phyloP scores from a whole-genome alignment of 2,113 vertebrate genomes.

The Burhinus oedicnemus region DNA sequence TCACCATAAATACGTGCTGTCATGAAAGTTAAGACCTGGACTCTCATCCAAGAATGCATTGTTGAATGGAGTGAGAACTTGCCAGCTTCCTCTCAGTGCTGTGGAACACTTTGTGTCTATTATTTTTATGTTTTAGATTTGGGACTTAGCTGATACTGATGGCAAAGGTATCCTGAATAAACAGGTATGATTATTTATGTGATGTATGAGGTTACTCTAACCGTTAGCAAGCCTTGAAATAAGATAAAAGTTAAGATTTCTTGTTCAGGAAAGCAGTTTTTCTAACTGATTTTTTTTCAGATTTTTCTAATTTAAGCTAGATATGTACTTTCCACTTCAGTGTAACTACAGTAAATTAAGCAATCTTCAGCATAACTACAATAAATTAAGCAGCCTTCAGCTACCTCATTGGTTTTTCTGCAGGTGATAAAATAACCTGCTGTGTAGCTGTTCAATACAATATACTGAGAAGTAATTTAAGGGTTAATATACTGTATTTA shows the following conservation, averaged over 20 bases:
- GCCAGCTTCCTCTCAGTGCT: not conserved
- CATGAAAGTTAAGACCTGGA: not conserved
- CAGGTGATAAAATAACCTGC: not conserved
- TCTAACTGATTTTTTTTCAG: not conserved
- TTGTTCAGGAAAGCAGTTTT: not conserved
- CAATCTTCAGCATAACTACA: not conserved
- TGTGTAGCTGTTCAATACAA: not conserved
- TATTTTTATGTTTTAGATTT: slow-evolving; percentile 82
- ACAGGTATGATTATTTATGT: slow-evolving; percentile 83
- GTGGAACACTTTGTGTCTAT: not conserved
- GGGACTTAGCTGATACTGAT: slow-evolving; percentile 96
- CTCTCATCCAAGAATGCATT: not conserved
- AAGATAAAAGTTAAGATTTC: not conserved
- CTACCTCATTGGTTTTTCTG: not conserved
- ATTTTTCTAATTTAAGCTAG: not conserved
- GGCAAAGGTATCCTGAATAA: slow-evolving; percentile 93
- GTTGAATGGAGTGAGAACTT: not conserved
- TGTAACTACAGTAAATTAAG: not conserved
- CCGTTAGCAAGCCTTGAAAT: not conserved
- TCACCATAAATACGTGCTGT: not conserved
- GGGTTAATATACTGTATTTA: not conserved
- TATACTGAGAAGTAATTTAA: not conserved
- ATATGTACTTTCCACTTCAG: not conserved
- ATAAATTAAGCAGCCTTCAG: not conserved
- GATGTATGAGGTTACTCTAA: not conserved